Percentiles rank a stretch among this genome's conserved stretches.
Conservation (phyloP, 2,888 invertebrate genomes). For the Danaus chrysippus region DNA sequence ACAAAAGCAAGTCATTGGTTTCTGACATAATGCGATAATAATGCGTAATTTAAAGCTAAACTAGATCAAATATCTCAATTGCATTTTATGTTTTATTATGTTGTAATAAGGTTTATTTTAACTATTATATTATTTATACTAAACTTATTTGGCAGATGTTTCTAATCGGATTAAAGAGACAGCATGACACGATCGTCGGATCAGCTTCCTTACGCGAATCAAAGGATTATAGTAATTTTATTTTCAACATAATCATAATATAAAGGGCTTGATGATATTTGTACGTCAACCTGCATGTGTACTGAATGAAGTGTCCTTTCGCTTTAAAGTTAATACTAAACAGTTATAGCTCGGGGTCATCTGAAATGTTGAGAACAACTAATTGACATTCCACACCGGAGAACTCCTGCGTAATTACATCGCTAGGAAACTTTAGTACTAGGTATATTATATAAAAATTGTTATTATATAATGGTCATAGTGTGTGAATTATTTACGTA, state of each 20-base stretch:
- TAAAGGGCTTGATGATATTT: slow-evolving; percentile 8
- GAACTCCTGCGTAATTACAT: too few relatives aligned
- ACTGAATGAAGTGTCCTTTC: too few relatives aligned
- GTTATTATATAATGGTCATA: too few relatives aligned
- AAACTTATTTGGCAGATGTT: slow-evolving; percentile 43
- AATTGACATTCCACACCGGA: too few relatives aligned
- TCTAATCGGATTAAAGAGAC: slow-evolving; percentile 49
- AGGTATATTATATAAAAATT: too few relatives aligned
- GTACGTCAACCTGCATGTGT: slow-evolving; percentile 1
- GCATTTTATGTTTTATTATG: neutral
- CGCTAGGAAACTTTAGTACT: too few relatives aligned
- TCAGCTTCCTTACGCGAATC: slow-evolving; percentile 16
- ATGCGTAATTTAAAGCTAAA: slow-evolving; percentile 7
- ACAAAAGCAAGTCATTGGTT: slow-evolving; percentile 3
- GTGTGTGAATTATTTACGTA: too few relatives aligned
- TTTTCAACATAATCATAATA: slow-evolving; percentile 13
- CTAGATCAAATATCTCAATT: neutral
- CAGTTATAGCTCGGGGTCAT: too few relatives aligned
- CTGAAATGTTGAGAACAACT: too few relatives aligned
- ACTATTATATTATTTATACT: slow-evolving; percentile 4
- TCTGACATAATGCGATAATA: slow-evolving; percentile 5
- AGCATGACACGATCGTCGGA: slow-evolving; percentile 27
- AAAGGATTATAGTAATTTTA: slow-evolving; percentile 23
- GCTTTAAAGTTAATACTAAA: too few relatives aligned
- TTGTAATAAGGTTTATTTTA: slow-evolving; percentile 9